Evolutionary conservation across 2,797 vertebrate genomes (phyloP).

Genomic region (Fistularia tabacaria): DNA sequence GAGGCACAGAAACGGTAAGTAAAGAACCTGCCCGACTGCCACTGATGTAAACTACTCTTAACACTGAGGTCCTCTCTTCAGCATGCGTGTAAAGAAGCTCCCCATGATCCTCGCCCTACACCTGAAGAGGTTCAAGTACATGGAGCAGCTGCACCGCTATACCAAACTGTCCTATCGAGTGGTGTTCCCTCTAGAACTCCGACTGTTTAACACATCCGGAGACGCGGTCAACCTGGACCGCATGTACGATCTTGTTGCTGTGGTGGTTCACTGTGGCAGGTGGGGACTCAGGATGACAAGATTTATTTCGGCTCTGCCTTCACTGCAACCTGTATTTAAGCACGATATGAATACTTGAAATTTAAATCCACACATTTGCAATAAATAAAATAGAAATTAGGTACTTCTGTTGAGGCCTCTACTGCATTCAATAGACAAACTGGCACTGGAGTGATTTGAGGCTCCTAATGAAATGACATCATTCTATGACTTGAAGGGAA

Average conservation of each 20-base stretch:
- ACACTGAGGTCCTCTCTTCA: constrained; percentile 16
- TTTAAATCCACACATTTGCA: neutral
- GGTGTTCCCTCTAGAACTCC: constrained; percentile 92
- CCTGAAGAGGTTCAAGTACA: constrained; percentile 96
- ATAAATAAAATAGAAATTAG: neutral
- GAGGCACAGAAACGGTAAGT: constrained; percentile 95
- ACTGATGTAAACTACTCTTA: neutral
- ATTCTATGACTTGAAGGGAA: no score
- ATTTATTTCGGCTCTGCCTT: neutral
- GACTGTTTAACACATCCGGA: constrained; percentile 93
- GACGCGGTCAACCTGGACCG: constrained; percentile 93
- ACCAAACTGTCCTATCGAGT: constrained; percentile 96
- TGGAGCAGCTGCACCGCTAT: constrained; percentile 96
- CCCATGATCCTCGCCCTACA: constrained; percentile 97
- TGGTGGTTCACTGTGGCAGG: constrained; percentile 98
- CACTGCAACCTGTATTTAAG: no score
- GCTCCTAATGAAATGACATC: no score
- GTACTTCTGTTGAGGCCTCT: neutral
- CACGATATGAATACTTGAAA: no score
- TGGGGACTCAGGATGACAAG: constrained; percentile 34
- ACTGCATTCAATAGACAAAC: neutral
- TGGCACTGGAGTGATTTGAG: no score
- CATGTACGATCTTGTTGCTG: constrained; percentile 95
- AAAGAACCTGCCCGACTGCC: neutral
- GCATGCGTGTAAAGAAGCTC: constrained; percentile 89